Percentiles rank a stretch among this genome's conserved stretches.
These are phyloP conservation scores for Bombus affinis DNA, from an alignment of 1,140 invertebrate genomes.

Conservation along the genomic window DNA sequence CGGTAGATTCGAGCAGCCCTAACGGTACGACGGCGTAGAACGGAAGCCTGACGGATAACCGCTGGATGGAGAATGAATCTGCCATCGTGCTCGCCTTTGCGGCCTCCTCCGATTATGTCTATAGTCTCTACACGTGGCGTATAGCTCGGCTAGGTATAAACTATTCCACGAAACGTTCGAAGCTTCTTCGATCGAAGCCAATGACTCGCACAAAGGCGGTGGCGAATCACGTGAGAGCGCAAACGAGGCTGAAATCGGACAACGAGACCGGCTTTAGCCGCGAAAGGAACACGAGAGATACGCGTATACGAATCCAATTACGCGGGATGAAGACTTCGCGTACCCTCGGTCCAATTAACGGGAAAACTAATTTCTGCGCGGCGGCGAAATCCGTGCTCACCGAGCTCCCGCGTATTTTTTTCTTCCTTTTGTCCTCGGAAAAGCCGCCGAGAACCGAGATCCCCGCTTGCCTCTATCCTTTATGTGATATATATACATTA, in stretches of 20 bases:
- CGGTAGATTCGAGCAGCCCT: slow-evolving; percentile 31
- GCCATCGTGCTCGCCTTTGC: too few species aligned
- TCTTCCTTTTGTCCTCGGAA: slow-evolving; percentile 26
- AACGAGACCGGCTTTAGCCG: slow-evolving; percentile 20
- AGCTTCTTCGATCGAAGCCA: neutral
- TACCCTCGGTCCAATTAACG: slow-evolving; percentile 72
- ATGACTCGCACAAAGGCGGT: neutral
- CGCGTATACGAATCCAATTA: slow-evolving; percentile 76
- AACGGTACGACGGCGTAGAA: neutral
- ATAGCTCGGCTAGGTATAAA: neutral
- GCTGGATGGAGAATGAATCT: neutral
- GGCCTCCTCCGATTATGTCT: neutral
- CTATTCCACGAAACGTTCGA: neutral
- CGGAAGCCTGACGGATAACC: slow-evolving; percentile 31
- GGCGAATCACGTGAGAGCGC: neutral
- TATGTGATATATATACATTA: neutral
- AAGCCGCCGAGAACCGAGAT: slow-evolving; percentile 2
- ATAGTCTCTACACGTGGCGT: too few species aligned
- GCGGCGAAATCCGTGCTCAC: slow-evolving; percentile 59
- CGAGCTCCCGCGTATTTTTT: slow-evolving; percentile 54
- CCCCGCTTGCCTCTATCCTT: neutral
- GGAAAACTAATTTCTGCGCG: slow-evolving; percentile 76
- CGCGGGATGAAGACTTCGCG: slow-evolving; percentile 65
- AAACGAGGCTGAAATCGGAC: slow-evolving; percentile 49
- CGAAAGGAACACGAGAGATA: slow-evolving; percentile 43